Evolutionary conservation across 2,797 vertebrate species (phyloP).

Genomic region (Oreochromis mossambicus): DNA sequence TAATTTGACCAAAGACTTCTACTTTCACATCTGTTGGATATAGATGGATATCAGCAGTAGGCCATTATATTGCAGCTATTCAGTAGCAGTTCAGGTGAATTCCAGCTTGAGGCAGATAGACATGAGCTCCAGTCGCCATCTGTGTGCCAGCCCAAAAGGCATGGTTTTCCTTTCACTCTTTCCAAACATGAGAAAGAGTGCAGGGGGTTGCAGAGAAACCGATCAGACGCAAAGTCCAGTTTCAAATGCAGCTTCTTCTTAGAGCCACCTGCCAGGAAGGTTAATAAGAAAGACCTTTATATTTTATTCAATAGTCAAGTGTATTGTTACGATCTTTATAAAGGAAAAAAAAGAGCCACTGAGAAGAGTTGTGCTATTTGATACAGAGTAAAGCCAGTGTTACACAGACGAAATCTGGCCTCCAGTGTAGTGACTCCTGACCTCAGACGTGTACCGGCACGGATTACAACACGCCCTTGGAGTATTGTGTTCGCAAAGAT

Average conservation of each 20-base stretch:
- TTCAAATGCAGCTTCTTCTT: background rate
- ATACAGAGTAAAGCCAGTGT: background rate
- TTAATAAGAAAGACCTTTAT: constrained; percentile 18
- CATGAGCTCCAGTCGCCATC: background rate
- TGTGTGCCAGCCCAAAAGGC: constrained; percentile 13
- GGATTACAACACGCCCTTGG: background rate
- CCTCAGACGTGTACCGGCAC: background rate
- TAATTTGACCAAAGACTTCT: background rate
- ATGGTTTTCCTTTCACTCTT: background rate
- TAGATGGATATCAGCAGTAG: background rate
- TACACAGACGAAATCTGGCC: background rate
- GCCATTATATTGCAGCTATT: background rate
- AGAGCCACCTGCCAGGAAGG: constrained; percentile 1
- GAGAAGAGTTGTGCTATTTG: background rate
- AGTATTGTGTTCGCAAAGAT: background rate
- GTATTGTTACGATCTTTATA: constrained; percentile 8
- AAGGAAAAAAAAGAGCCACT: background rate
- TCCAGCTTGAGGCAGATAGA: background rate
- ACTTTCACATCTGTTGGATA: background rate
- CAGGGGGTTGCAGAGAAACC: background rate
- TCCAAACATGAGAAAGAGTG: background rate
- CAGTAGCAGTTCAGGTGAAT: background rate
- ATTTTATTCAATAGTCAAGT: constrained; percentile 16
- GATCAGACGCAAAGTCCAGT: background rate
- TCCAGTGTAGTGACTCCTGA: constrained; percentile 15